A percentile compares a stretch with the other conserved stretches of the same genome.
Evolutionary conservation across 2,797 vertebrate genomes (phyloP).

Genomic region (Bovichtus diacanthus): DNA sequence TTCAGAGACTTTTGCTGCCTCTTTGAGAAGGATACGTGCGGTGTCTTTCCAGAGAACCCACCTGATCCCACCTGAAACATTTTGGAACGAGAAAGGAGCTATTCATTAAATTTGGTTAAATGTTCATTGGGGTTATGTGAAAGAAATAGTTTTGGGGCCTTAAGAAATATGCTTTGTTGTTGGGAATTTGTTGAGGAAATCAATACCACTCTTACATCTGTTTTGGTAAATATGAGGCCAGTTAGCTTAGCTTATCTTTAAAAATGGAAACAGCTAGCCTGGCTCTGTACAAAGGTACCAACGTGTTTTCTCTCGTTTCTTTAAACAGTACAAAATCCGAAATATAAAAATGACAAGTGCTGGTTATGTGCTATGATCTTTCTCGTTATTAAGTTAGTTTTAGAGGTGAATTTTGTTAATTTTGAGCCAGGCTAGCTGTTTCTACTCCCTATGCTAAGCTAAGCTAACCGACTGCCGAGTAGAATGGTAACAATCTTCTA

Average conservation of each 20-base stretch:
- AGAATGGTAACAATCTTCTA: not conserved
- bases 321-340: not conserved
- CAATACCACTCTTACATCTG: not conserved
- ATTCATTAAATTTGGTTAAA: not conserved
- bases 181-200: not conserved
- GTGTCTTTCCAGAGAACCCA: conserved; percentile 60
- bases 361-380: not conserved
- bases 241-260: not conserved
- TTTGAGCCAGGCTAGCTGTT: not conserved
- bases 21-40: conserved; percentile 46
- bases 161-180: not conserved
- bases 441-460: not conserved
- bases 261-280: not conserved
- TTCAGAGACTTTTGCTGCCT: conserved; percentile 29
- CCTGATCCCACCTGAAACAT: conserved; percentile 25
- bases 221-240: not conserved
- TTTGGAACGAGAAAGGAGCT: not conserved
- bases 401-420: not conserved
- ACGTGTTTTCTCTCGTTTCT: not conserved
- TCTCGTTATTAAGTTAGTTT: not conserved
- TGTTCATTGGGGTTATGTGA: not conserved
- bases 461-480: not conserved
- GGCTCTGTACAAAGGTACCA: too few species aligned
- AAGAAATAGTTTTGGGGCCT: not conserved
- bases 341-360: not conserved